Evolutionary conservation across 1,140 invertebrate species (phyloP).

Genomic region (Pseudomyrmex sp.): DNA sequence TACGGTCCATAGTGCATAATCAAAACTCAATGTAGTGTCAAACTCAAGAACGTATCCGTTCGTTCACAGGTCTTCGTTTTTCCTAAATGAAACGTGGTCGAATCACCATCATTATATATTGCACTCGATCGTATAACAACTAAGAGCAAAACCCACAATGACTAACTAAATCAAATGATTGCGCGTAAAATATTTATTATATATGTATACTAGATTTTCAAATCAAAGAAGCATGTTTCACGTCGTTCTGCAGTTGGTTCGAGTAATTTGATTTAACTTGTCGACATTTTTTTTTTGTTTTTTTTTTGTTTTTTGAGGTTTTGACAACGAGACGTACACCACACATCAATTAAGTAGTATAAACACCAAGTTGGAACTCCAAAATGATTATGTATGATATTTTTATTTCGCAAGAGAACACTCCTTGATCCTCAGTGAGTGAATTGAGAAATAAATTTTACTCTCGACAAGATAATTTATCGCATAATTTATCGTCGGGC

Average conservation of each 20-base stretch:
- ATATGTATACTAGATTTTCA: background rate
- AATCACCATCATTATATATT: conserved; percentile 66
- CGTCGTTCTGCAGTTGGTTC: no score
- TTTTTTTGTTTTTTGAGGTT: background rate
- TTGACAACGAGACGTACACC: conserved; percentile 34
- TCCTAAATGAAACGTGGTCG: conserved; percentile 54
- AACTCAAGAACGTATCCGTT: conserved; percentile 20
- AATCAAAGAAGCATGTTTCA: background rate
- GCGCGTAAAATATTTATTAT: background rate
- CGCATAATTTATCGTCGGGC: no score
- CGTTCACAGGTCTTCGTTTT: conserved; percentile 14
- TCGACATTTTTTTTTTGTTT: background rate
- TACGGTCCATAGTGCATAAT: background rate
- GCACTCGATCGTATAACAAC: conserved; percentile 70
- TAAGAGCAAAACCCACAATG: conserved; percentile 62
- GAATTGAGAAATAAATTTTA: no score
- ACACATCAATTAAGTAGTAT: conserved; percentile 40
- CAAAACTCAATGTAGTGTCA: conserved; percentile 31
- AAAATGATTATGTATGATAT: no score
- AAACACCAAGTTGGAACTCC: conserved; percentile 13
- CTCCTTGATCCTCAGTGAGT: no score
- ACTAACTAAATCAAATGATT: conserved; percentile 54
- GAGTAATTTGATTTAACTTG: no score
- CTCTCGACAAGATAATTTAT: no score
- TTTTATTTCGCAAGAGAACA: no score